Evolutionary conservation across 1,140 invertebrate genomes (phyloP), one percentile per base, ranked within the genome.

Genomic region (Drosophila micromelanica): DNA sequence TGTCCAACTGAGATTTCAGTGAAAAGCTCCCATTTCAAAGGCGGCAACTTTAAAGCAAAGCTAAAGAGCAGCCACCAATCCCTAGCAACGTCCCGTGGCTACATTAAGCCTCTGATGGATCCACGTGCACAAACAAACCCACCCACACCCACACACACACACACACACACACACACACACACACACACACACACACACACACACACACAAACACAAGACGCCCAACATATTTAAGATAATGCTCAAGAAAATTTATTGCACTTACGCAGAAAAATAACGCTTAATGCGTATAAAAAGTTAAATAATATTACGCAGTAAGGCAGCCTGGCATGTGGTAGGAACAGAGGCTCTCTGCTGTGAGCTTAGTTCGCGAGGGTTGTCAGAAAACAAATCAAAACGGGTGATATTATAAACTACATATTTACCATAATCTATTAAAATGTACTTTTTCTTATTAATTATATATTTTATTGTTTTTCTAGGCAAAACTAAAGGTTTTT

Each of bases 221-320:
- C 37, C 17, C 51, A 54, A 60, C 54, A 67, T 64, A 75, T 85
- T 80, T 78, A 65, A 86, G 81, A 86, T 86, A 86, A 86, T 71
- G 75, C 70, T 75, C 64, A 65, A 72, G 78, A 65, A 86, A 86
- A 86, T 86, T 86, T 86, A 86, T 86, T 86, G 86, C 78, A 78
- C 75, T 86, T 71, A 48, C 78, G 40, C 68, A 73, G 55, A 64
- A 63, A 71, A 78, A 77, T 71, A 78, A 77, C 59, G 73, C 76
- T 73, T 79, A 84, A 85, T 85, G 80, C 63, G 76, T 73, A 62
- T 78, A 79, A 84, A 82, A 80, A 64, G 77, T 68, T 69, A 60
- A 84, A 76, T 71, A 84, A 84, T 84, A 65, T 65, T 65, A 85
- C 42, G 42, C 76, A 60, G 17, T 54, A 73, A 38, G 42, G 40